phyloP scores from a whole-genome alignment of 2,888 invertebrate species.

The Scaptomyza polygonia region DNA sequence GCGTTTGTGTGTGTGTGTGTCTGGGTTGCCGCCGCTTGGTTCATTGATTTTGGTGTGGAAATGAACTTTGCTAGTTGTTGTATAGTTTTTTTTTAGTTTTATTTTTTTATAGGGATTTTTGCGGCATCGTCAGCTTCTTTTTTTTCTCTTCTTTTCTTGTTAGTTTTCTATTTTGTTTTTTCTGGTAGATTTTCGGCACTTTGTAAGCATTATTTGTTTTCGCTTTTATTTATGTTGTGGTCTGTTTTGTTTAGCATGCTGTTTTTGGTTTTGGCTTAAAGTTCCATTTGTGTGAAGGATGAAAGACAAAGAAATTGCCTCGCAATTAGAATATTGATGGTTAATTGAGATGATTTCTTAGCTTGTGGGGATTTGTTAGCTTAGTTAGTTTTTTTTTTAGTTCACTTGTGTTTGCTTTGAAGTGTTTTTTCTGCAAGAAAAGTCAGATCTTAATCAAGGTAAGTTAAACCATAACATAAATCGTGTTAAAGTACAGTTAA shows the following conservation, averaged over 20 bases:
- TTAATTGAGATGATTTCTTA: background rate
- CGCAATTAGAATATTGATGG: conserved; percentile 13
- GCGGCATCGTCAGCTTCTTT: conserved; percentile 38
- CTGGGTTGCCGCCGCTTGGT: conserved; percentile 62
- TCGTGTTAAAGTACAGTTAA: too few species aligned
- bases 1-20: conserved; percentile 28
- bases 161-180: conserved; percentile 6
- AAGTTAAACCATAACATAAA: too few species aligned
- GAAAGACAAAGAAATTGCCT: conserved; percentile 10
- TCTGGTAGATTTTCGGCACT: conserved; percentile 68
- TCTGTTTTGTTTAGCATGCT: conserved; percentile 71
- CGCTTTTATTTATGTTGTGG: conserved; percentile 75
- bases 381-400: too few species aligned
- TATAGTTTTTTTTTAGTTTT: background rate
- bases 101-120: conserved; percentile 41
- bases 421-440: background rate
- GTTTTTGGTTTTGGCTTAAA: conserved; percentile 40
- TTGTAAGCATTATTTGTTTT: conserved; percentile 79
- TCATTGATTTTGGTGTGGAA: conserved; percentile 80
- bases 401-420: background rate
- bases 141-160: conserved; percentile 3
- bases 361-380: background rate
- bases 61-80: conserved; percentile 71
- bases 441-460: too few species aligned
- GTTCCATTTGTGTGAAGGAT: background rate